A percentile compares a stretch with the other conserved stretches of the same genome.
Conservation (phyloP, 2,113 vertebrate genomes). For the Holacanthus passer region DNA sequence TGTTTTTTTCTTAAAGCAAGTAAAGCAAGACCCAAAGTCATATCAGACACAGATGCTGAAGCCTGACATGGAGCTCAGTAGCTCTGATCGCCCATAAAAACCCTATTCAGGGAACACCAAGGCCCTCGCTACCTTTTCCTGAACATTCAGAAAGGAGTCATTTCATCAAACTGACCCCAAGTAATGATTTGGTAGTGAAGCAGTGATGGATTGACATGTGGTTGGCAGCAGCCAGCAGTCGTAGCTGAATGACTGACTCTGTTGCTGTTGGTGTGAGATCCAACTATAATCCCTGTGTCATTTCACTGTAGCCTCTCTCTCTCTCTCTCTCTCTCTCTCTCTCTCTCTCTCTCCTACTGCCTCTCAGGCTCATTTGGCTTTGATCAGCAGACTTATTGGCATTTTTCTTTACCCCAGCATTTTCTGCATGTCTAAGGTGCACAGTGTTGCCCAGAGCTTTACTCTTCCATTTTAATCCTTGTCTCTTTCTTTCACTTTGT, state of each 20-base stretch:
- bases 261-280: neutral
- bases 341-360: neutral
- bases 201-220: slow-evolving; percentile 16
- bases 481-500: neutral
- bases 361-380: slow-evolving; percentile 12
- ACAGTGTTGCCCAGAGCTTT: neutral
- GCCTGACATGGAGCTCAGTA: too few species aligned
- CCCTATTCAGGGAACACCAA: neutral
- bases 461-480: neutral
- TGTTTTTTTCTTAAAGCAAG: too few species aligned
- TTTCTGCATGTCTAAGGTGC: slow-evolving; percentile 12
- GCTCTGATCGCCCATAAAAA: too few species aligned
- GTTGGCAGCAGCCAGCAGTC: neutral
- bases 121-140: neutral
- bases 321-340: neutral
- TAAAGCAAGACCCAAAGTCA: too few species aligned
- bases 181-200: neutral
- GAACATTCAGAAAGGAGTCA: neutral
- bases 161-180: neutral
- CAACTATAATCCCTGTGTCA: neutral
- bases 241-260: neutral
- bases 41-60: too few species aligned
- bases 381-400: slow-evolving; percentile 18
- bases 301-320: neutral
- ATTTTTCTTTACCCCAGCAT: slow-evolving; percentile 9